Evolutionary conservation across 2,888 invertebrate species (phyloP), one percentile per base, ranked within the genome.

Genomic region (Tortricodes alternella): DNA sequence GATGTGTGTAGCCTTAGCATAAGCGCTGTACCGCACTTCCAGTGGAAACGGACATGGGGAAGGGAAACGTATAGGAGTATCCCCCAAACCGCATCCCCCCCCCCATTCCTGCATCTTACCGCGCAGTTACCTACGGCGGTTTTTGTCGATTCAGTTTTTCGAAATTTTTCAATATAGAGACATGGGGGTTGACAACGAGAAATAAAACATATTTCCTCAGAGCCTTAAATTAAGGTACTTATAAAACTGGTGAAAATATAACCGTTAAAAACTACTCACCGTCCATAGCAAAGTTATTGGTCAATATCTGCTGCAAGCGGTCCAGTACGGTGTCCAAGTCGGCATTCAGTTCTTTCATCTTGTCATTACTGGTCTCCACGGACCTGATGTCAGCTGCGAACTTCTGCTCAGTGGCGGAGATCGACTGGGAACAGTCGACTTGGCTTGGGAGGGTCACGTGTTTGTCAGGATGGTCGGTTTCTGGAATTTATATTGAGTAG

Each of bases 301-400:
- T 93, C 49, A 95, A 80, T 80, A 95, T 94, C 78, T 94, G 93
- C 76, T 95, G 94, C 62, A 95, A 80, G 61, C 94, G 91, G 24
- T 94, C 94, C 46, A 95, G 73, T 15, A 94, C 95, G 2, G 93
- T 93, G 70, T 95, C 94, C 3, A 95, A 74, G 70, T 94, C 94
- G 0, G 93, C 93, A 64, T 94, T 94, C 46, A 93, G 87, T 32
- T 92, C 91, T 64, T 80, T 81, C 78, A 91, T 89, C 65, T 87
- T 87, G 67, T 85, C 79, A 44, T 87, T 89, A 52, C 84, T 81
- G 53, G 65, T 66, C 34, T 81, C 86, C 38, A 89, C 83, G 15
- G 74, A 74, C 15, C 74, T 79, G 9, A 87, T 77, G 62, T 91
- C 89, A 0, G 81, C 85, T 0, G 84, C 85, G 62, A 78, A 90